A percentile compares a stretch with the other conserved stretches of the same genome.
Conservation (phyloP, 2,797 vertebrate genomes). For the Tympanoctomys barrerae region DNA sequence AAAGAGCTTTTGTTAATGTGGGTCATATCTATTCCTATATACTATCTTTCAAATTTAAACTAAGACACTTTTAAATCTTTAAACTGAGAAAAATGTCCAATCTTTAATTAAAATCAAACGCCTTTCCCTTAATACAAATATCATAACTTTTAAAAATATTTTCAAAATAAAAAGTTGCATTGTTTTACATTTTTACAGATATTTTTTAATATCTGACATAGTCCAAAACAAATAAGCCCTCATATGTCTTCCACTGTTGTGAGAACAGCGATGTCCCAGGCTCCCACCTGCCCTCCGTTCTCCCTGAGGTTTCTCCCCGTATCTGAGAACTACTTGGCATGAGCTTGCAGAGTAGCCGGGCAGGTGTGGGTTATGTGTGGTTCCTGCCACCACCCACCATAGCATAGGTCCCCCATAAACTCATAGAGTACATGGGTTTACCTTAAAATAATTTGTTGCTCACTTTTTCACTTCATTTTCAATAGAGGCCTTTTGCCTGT, state of each 20-base stretch:
- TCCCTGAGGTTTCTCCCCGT: neutral
- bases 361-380: neutral
- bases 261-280: neutral
- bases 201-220: neutral
- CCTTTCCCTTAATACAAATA: neutral
- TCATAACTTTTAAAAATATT: neutral
- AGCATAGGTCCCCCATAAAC: neutral
- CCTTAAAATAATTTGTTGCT: neutral
- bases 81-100: neutral
- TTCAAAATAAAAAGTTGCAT: neutral
- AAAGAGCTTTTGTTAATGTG: slow-evolving; percentile 7
- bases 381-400: neutral
- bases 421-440: neutral
- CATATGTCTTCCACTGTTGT: neutral
- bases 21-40: neutral
- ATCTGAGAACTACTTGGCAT: neutral
- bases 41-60: neutral
- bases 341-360: neutral
- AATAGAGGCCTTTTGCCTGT: neutral
- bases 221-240: neutral
- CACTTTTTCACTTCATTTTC: neutral
- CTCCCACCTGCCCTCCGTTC: neutral
- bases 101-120: neutral
- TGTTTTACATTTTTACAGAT: neutral
- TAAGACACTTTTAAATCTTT: neutral